A percentile compares a stretch with the other conserved stretches of the same genome.
phyloP scores from a whole-genome alignment of 2,113 vertebrate genomes.

The Hypocryptadius cinnamomeus region DNA sequence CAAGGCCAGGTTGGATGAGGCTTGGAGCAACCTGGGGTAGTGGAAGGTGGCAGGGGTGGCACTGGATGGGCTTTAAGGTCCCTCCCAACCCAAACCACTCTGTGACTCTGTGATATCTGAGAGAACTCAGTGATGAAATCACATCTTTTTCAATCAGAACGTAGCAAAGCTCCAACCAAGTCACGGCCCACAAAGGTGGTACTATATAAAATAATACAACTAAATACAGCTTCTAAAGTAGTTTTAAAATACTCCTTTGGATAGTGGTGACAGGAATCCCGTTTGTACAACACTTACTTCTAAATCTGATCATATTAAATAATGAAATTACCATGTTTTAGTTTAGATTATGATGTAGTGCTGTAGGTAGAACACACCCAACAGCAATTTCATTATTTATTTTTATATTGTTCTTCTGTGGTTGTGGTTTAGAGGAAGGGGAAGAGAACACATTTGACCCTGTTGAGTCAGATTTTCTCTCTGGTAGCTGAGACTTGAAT shows the following conservation, averaged over 20 bases:
- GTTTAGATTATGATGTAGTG: background rate
- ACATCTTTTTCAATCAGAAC: background rate
- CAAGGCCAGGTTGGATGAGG: background rate
- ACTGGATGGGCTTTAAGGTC: background rate
- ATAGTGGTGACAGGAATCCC: background rate
- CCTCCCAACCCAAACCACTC: background rate
- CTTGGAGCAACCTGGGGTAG: background rate
- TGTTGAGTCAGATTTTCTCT: background rate
- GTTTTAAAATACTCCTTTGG: background rate
- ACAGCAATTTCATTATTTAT: background rate
- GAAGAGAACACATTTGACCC: background rate
- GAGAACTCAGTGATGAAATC: background rate
- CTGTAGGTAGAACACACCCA: background rate
- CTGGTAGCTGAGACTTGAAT: background rate
- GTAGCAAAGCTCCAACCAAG: background rate
- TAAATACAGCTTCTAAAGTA: background rate
- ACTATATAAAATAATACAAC: background rate
- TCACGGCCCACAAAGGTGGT: background rate
- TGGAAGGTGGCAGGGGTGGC: background rate
- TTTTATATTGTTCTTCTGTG: background rate
- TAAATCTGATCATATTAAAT: background rate
- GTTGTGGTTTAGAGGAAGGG: background rate
- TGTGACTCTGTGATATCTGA: background rate
- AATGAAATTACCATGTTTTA: rapidly evolving
- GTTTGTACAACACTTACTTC: background rate